These are phyloP conservation scores for Scopus umbretta DNA, from an alignment of 2,113 vertebrate genomes.

Conservation along the genomic window DNA sequence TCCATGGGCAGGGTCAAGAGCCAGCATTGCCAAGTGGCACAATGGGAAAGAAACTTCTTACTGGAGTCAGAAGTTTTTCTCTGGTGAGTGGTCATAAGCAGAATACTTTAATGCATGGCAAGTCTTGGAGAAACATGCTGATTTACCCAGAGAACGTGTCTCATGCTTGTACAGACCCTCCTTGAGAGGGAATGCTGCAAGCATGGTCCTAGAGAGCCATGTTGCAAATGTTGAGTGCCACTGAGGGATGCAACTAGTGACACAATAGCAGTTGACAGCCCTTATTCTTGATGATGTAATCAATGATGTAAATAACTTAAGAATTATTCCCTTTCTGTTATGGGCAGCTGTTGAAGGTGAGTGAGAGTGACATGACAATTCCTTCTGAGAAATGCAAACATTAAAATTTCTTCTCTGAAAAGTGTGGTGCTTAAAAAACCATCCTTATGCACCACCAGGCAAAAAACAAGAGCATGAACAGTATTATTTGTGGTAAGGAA, in stretches of 20 bases:
- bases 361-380: not conserved
- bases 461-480: not conserved
- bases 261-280: not conserved
- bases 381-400: not conserved
- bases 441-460: not conserved
- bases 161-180: not conserved
- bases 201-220: not conserved
- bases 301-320: not conserved
- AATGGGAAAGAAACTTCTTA: not conserved
- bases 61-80: not conserved
- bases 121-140: not conserved
- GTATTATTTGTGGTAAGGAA: not conserved
- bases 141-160: rapidly evolving
- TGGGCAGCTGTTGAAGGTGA: not conserved
- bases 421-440: not conserved
- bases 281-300: not conserved
- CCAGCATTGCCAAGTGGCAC: not conserved
- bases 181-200: not conserved
- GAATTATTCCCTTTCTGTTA: not conserved
- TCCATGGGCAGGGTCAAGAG: not conserved
- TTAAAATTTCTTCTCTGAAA: not conserved
- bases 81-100: not conserved
- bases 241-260: not conserved
- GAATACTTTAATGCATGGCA: not conserved
- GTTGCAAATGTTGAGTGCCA: not conserved